Conservation (phyloP, 2,888 invertebrate genomes). For the Caenorhabditis macrosperma region DNA sequence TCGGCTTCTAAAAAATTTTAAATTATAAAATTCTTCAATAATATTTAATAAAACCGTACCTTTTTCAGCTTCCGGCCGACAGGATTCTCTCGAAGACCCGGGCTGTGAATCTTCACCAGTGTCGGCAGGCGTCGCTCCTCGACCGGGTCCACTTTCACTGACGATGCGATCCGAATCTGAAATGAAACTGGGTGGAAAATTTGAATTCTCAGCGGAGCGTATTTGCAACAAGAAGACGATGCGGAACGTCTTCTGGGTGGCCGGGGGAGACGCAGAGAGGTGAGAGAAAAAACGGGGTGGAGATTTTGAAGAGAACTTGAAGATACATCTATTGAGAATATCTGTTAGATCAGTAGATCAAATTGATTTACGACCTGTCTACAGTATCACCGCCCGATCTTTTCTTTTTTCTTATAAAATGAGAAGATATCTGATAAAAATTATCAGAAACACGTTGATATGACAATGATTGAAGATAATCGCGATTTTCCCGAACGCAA, state of each 20-base stretch:
- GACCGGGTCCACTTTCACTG: no score
- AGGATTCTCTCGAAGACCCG: constrained; percentile 4
- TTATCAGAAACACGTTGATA: no score
- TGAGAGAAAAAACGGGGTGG: constrained; percentile 9
- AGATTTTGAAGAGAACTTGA: not conserved
- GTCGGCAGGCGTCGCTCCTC: not conserved
- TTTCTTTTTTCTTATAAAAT: no score
- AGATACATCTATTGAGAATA: not conserved
- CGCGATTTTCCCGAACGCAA: no score
- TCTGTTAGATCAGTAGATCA: not conserved
- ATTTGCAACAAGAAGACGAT: constrained; percentile 6
- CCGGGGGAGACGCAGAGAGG: constrained; percentile 18
- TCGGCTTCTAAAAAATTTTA: constrained; percentile 5
- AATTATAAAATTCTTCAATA: no score
- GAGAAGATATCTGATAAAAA: no score
- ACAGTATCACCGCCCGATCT: not conserved
- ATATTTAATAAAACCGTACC: not conserved
- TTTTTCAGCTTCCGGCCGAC: not conserved
- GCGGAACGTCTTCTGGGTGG: constrained; percentile 22
- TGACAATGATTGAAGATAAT: no score
- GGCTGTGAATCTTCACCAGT: constrained; percentile 7
- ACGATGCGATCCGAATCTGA: not conserved
- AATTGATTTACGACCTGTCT: not conserved
- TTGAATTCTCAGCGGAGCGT: constrained; percentile 32
- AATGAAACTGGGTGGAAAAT: not conserved